Conservation (phyloP, 92 coral and sea anemone species). For the Porites divaricata region DNA sequence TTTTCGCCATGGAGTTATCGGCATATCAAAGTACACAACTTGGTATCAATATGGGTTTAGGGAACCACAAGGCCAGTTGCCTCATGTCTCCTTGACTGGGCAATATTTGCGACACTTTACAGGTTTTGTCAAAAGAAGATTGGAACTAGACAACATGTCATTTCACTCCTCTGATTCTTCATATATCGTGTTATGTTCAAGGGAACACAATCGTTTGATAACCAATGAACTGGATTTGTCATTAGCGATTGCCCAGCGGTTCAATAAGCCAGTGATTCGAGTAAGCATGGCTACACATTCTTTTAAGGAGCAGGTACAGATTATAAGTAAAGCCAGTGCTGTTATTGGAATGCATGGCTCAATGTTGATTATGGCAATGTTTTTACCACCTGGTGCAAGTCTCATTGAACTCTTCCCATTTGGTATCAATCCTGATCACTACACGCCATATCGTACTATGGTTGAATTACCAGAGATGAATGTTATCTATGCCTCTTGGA, state of each 20-base stretch:
- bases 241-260: constrained; percentile 74
- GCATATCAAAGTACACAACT: constrained; percentile 88
- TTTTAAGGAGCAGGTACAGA: constrained; percentile 66
- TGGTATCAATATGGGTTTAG: constrained; percentile 99
- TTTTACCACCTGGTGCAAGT: constrained; percentile 75
- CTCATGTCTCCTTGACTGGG: constrained; percentile 63
- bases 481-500: constrained; percentile 79
- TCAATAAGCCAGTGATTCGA: constrained; percentile 75
- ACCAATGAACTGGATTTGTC: constrained; percentile 83
- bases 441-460: constrained; percentile 90
- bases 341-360: constrained; percentile 99
- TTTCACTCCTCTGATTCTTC: not conserved
- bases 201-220: constrained; percentile 84
- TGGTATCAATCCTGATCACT: constrained; percentile 81
- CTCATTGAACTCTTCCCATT: constrained; percentile 90
- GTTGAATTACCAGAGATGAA: constrained; percentile 78
- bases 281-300: constrained; percentile 89
- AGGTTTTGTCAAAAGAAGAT: constrained; percentile 59
- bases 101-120: constrained; percentile 72
- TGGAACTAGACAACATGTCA: constrained; percentile 39
- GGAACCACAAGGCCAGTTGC: constrained; percentile 82
- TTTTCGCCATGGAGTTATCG: constrained; percentile 82
- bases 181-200: constrained; percentile 73
- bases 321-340: constrained; percentile 78
- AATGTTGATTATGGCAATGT: constrained; percentile 82